phyloP scores from a whole-genome alignment of 2,797 vertebrate species.

The Hemitrygon akajei region DNA sequence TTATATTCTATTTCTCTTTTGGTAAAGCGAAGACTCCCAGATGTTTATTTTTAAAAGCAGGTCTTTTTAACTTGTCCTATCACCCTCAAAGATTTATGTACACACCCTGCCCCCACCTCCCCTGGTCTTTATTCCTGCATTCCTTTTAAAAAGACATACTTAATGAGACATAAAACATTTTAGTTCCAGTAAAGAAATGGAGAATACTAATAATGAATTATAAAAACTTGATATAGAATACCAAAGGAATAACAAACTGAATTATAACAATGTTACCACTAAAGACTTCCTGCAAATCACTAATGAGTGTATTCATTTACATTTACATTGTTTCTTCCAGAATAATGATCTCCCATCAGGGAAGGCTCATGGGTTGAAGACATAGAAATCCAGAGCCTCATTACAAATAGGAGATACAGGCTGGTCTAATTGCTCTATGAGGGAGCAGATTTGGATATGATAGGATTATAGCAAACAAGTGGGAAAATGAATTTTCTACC shows the following conservation, averaged over 20 bases:
- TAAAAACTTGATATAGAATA: constrained; percentile 73
- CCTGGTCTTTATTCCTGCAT: constrained; percentile 2
- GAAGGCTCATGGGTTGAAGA: constrained; percentile 99
- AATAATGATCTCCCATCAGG: constrained; percentile 99
- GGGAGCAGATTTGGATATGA: constrained; percentile 99
- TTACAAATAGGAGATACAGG: constrained; percentile 98
- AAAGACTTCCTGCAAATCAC: constrained; percentile 94
- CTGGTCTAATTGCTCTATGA: constrained; percentile 98
- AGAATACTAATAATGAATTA: constrained; percentile 90
- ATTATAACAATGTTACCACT: constrained; percentile 73
- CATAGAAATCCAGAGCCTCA: constrained; percentile 98
- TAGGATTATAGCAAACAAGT: constrained; percentile 96
- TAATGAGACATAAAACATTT: constrained; percentile 65
- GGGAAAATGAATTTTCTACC: constrained; percentile 62
- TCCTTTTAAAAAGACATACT: constrained; percentile 29
- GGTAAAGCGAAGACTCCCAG: background rate
- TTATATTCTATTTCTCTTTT: constrained; percentile 1
- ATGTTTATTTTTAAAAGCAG: background rate
- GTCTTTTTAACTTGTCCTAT: background rate
- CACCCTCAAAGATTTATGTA: constrained; percentile 2
- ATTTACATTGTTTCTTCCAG: constrained; percentile 99
- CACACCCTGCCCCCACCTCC: background rate
- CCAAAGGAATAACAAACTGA: constrained; percentile 74
- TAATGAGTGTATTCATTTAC: constrained; percentile 99
- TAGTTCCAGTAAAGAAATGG: constrained; percentile 75